Evolutionary conservation across 2,113 vertebrate species (phyloP).

Genomic region (Labeo catla): DNA sequence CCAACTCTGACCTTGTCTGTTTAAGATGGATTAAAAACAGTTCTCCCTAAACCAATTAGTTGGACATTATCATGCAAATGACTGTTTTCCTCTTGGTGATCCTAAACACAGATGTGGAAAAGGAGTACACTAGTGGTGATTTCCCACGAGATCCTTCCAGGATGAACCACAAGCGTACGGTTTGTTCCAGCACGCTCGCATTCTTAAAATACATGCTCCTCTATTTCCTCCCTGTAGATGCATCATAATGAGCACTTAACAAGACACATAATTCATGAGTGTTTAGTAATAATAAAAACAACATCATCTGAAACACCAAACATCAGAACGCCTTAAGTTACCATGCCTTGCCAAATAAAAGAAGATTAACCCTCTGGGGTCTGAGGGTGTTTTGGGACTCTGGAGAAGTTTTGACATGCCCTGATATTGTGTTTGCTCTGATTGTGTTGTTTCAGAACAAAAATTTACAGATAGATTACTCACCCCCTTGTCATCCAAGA

Average conservation of each 20-base stretch:
- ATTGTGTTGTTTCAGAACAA: too few relatives aligned
- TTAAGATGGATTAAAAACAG: slow-evolving; percentile 53
- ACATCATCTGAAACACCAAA: slow-evolving; percentile 13
- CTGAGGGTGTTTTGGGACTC: too few relatives aligned
- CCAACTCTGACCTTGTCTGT: slow-evolving; percentile 56
- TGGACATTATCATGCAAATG: slow-evolving; percentile 58
- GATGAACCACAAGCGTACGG: slow-evolving; percentile 11
- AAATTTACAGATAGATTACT: too few relatives aligned
- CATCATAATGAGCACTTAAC: slow-evolving; percentile 27
- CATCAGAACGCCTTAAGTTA: not conserved
- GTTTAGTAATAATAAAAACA: slow-evolving; percentile 28
- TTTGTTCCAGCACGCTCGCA: slow-evolving; percentile 13
- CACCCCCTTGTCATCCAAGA: too few relatives aligned
- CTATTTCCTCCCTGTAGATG: slow-evolving; percentile 13
- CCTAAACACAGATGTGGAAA: slow-evolving; percentile 46
- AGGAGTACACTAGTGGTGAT: slow-evolving; percentile 36
- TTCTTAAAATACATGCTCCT: slow-evolving; percentile 26
- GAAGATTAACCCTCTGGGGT: not conserved
- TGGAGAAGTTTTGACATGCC: too few relatives aligned
- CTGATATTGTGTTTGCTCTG: too few relatives aligned
- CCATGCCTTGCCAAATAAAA: not conserved
- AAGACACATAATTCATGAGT: slow-evolving; percentile 33
- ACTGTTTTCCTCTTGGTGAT: slow-evolving; percentile 46
- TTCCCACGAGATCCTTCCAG: slow-evolving; percentile 38
- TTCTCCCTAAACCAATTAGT: slow-evolving; percentile 57